Percentiles rank a stretch among this genome's conserved stretches.
phyloP scores from a whole-genome alignment of 2,888 invertebrate species.

The Lithodes maja region DNA sequence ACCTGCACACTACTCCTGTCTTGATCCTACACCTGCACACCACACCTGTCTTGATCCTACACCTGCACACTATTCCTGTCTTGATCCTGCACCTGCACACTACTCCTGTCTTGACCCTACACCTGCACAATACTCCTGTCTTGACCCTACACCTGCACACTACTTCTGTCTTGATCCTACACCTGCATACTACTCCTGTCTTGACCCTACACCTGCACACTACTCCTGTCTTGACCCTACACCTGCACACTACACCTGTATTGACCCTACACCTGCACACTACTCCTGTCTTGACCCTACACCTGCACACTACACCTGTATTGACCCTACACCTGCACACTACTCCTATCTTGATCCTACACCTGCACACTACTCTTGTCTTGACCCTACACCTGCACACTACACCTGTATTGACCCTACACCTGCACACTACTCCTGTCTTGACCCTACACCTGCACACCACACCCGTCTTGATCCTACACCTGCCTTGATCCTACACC shows the following conservation, averaged over 20 bases:
- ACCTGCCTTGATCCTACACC: neutral
- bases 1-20: neutral
- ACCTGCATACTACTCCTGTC: neutral
- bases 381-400: neutral
- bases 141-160: neutral
- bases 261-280: neutral
- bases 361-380: neutral
- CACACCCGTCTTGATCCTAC: neutral
- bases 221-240: neutral
- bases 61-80: neutral
- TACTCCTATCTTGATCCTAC: neutral
- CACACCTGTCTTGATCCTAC: neutral
- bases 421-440: neutral
- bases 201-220: neutral
- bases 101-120: neutral
- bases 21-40: neutral
- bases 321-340: neutral
- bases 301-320: neutral
- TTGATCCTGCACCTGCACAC: neutral
- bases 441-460: neutral
- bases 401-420: neutral
- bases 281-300: neutral
- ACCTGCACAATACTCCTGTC: neutral
- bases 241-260: neutral
- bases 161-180: neutral